Conservation (phyloP, 2,888 invertebrate species). For the Atethmia centrago region DNA sequence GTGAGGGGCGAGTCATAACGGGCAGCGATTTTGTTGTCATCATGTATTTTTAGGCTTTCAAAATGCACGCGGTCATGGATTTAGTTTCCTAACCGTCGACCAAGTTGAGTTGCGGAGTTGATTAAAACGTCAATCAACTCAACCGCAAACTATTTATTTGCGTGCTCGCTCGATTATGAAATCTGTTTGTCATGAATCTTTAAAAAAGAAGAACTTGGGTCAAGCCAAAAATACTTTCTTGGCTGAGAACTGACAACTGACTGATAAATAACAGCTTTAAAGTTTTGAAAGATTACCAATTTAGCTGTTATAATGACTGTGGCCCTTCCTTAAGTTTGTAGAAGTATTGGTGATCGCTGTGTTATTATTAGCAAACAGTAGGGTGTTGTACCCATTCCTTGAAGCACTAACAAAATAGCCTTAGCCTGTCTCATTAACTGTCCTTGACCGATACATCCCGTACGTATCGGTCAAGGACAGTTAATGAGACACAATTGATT, state of each 20-base stretch:
- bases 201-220: neutral
- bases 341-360: neutral
- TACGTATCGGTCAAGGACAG: too few relatives aligned
- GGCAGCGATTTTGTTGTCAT: slow-evolving; percentile 3
- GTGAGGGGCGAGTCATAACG: neutral
- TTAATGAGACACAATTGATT: too few relatives aligned
- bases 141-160: neutral
- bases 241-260: neutral
- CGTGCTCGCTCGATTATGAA: neutral
- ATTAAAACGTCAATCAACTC: slow-evolving; percentile 22
- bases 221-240: neutral
- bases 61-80: neutral
- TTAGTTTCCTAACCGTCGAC: neutral
- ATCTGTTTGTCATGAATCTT: neutral
- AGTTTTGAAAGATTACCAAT: neutral
- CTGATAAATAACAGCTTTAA: neutral
- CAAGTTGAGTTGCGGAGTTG: neutral
- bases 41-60: neutral
- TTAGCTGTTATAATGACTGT: neutral
- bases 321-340: neutral
- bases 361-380: neutral
- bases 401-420: neutral
- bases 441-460: too few relatives aligned
- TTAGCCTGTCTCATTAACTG: too few relatives aligned
- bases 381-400: neutral